Percentiles rank a stretch among this genome's conserved stretches.
These are phyloP conservation scores for Stegodyphus dumicola DNA, from an alignment of 1,140 invertebrate species.

Conservation along the genomic window DNA sequence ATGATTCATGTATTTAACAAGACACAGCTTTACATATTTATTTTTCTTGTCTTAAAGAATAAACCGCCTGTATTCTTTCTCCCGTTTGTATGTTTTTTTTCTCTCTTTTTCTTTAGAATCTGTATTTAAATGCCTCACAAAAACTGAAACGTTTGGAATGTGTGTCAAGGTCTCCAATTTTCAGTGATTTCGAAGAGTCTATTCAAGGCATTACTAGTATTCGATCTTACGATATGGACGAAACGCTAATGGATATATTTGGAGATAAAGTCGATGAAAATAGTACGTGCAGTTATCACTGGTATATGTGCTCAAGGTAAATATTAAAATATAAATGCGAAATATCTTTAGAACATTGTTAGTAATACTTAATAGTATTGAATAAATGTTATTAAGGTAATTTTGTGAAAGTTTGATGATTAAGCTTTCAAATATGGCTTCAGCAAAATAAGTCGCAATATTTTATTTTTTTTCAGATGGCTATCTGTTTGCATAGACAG, in stretches of 20 bases:
- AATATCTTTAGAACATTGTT: not conserved
- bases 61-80: not conserved
- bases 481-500: conserved; percentile 68
- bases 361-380: too few species aligned
- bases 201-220: conserved; percentile 75
- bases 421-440: too few species aligned
- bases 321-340: too few species aligned
- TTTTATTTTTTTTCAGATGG: conserved; percentile 64
- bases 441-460: too few species aligned
- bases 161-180: conserved; percentile 94
- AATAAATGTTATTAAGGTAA: too few species aligned
- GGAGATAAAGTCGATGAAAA: not conserved
- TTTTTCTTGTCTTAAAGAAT: not conserved
- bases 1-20: too few species aligned
- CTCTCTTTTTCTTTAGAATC: conserved; percentile 75
- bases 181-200: conserved; percentile 97
- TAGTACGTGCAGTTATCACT: not conserved
- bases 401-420: too few species aligned
- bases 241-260: conserved; percentile 61
- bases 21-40: too few species aligned
- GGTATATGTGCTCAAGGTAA: not conserved
- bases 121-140: conserved; percentile 93
- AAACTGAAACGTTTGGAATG: conserved; percentile 96
- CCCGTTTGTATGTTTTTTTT: not conserved
- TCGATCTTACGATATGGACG: conserved; percentile 68